Evolutionary conservation across 2,113 vertebrate species (phyloP), one percentile per base, ranked within the genome.

Genomic region (Podocnemis expansa): DNA sequence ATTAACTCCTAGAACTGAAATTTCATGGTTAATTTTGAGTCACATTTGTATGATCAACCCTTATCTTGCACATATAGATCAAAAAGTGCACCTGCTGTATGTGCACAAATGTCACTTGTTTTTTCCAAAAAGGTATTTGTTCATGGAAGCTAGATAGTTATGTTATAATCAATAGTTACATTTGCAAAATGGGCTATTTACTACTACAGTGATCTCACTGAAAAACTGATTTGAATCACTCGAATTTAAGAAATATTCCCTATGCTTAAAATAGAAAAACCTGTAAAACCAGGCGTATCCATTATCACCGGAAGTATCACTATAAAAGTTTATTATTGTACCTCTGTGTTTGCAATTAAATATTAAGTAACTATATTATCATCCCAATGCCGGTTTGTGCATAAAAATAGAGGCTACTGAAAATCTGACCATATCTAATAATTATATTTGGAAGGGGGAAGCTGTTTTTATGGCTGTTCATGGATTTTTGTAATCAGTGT

Each of bases 161-260:
- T 52, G 14, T 52, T 52, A 52, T 52, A 58, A 55, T 1, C 17
- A 7, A 19, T 76, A 80, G 17, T 56, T 82, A 41, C 63, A 80
- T 14, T 58, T 80, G 86, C 80, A n/a, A 7, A 41, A 29, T 80
- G 63, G 7, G 0, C n/a, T 89, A 16, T 87, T 56, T 78, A 9
- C 1, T 63, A 31, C 3, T 5, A 51, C 31, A 89, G 82, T 52
- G 4, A 34, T 10, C 82, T 3, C 7, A 16, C 31, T 38, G 43
- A 8, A 92, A 76, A 92, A 92, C 54, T 14, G 24, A 3, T 13
- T 67, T 13, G 0, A 0, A n/a, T 14, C 5, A 1, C 1, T 27
- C 45, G 75, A 2, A 43, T 45, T 25, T 73, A 16, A 89, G 21
- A 89, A 4, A 6, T 80, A 19, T 2, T 79, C 1, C 88, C 89